Evolutionary conservation across 2,888 invertebrate species (phyloP), one percentile per base, ranked within the genome.

Genomic region (Ormyrus thymus): DNA sequence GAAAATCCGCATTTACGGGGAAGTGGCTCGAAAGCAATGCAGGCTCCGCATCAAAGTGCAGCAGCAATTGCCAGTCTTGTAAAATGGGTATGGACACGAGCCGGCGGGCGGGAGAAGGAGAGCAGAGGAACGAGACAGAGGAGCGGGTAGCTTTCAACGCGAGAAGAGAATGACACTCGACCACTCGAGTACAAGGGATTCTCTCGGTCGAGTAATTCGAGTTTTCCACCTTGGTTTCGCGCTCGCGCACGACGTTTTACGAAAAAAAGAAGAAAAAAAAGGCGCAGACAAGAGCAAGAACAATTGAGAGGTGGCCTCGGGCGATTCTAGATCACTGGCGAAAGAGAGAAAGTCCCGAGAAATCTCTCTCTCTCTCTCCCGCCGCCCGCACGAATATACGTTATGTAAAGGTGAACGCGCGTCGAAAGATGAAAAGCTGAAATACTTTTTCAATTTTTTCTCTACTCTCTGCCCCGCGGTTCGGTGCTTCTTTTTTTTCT

Each of bases 171-270:
- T 71, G 75, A 75, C 66, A 71, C 66, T 71, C 50, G 71, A 75
- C 75, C 69, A 71, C 45, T 71, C 79, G 73, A 76, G 64, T 76
- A 73, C 72, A 69, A 76, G 71, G 68, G 72, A 72, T 78, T 78
- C 73, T 74, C 70, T 59, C 74, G 69, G 64, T 58, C 65, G 70
- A 74, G 70, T 45, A 64, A 78, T 70, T 78, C 70, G 58, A 74
- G 78, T 69, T 74, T 74, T 74, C 74, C 56, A 64, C 64, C 68
- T 70, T 74, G 73, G 77, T 45, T 56, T 62, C 45, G 66, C 61
- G 53, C 56, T 8, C 64, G 29, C 11, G 62, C 59, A 43, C 3
- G 51, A 64, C 62, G 29, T 11, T 64, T 62, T 64, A 73, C 65
- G n/a, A 51, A 76, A 62, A 69, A 29, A 45, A 43, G 45, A 55